phyloP scores from a whole-genome alignment of 2,113 vertebrate genomes.

The Glareola pratincola region DNA sequence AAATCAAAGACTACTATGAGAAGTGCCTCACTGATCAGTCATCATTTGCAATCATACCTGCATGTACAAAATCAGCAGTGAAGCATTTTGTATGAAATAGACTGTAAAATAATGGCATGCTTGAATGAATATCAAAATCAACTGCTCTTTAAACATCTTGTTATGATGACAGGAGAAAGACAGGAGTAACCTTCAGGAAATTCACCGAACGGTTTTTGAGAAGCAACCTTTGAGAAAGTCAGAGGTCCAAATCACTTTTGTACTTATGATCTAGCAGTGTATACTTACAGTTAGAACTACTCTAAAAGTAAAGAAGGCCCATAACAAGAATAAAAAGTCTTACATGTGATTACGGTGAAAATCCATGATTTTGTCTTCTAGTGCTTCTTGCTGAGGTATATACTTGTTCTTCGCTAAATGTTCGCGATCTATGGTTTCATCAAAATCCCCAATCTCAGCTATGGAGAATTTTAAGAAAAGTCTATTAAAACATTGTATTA shows the following conservation, averaged over 20 bases:
- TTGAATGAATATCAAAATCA: constrained; percentile 15
- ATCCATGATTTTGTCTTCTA: constrained; percentile 96
- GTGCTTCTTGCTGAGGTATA: constrained; percentile 92
- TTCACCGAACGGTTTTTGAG: neutral
- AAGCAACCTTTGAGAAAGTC: neutral
- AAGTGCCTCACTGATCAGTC: constrained; percentile 18
- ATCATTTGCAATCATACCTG: constrained; percentile 46
- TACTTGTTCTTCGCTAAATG: constrained; percentile 96
- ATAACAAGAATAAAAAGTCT: constrained; percentile 38
- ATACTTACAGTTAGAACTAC: neutral
- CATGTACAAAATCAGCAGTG: constrained; percentile 30
- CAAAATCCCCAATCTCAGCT: constrained; percentile 99
- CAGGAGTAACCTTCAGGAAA: neutral
- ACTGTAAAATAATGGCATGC: constrained; percentile 49
- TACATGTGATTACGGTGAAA: constrained; percentile 92
- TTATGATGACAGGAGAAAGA: neutral
- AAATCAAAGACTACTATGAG: neutral
- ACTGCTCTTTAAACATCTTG: constrained; percentile 4
- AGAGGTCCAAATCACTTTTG: neutral
- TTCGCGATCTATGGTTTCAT: constrained; percentile 89
- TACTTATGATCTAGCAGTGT: neutral
- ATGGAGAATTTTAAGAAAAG: constrained; percentile 13
- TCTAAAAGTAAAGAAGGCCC: neutral
- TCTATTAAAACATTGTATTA: neutral
- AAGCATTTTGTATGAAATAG: constrained; percentile 40